Conservation (phyloP, 2,888 invertebrate species). For the Hirtodrosophila histrioides region DNA sequence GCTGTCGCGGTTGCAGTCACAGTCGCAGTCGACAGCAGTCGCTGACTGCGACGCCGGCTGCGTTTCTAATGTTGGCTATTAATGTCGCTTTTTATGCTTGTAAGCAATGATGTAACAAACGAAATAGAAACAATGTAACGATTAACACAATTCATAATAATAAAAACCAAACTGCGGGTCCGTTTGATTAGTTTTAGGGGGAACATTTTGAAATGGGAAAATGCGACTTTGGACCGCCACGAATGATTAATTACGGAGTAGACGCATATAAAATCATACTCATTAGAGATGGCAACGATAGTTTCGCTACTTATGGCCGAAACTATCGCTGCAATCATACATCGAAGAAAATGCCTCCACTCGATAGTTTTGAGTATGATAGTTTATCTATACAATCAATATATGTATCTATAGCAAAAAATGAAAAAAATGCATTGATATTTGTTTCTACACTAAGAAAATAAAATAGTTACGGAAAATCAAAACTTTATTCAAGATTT, state of each 20-base stretch:
- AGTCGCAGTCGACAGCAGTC: slow-evolving; percentile 3
- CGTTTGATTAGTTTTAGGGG: slow-evolving; percentile 23
- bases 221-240: slow-evolving; percentile 28
- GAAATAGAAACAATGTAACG: slow-evolving; percentile 58
- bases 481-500: no score
- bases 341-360: no score
- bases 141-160: slow-evolving; percentile 68
- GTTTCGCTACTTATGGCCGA: no score
- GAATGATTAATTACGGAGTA: slow-evolving; percentile 58
- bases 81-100: slow-evolving; percentile 59
- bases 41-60: slow-evolving; percentile 7
- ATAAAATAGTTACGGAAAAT: no score
- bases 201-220: slow-evolving; percentile 2
- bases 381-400: no score
- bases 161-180: slow-evolving; percentile 56
- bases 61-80: slow-evolving; percentile 40
- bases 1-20: slow-evolving; percentile 39
- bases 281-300: background rate
- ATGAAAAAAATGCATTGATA: no score
- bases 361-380: no score
- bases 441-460: no score
- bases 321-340: no score
- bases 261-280: slow-evolving; percentile 18
- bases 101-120: slow-evolving; percentile 66
- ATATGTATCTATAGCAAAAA: no score